Conservation (phyloP, 2,113 vertebrate genomes). For the Phalacrocorax brasilianus region DNA sequence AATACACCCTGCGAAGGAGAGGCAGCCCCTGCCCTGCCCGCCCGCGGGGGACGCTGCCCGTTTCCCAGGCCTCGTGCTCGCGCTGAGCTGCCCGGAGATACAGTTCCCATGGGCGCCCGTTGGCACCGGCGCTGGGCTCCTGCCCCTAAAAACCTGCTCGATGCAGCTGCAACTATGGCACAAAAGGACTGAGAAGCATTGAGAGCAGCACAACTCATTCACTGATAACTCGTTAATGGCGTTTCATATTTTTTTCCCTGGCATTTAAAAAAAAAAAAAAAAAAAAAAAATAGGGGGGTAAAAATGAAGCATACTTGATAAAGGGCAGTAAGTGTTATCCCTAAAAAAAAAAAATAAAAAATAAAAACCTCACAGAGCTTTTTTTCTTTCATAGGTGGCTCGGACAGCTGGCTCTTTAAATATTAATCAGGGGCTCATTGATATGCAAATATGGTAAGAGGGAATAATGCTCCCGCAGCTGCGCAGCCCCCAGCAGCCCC, state of each 20-base stretch:
- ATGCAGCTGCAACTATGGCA: constrained; percentile 51
- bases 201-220: constrained; percentile 52
- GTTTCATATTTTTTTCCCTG: not conserved
- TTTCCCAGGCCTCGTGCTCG: not conserved
- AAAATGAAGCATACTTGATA: constrained; percentile 41
- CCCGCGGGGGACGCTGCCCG: not conserved
- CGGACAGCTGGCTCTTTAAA: constrained; percentile 79
- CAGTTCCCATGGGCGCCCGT: not conserved
- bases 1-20: not conserved
- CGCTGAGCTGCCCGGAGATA: not conserved
- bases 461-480: constrained; percentile 74
- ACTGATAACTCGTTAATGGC: constrained; percentile 36
- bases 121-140: not conserved
- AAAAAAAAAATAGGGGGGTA: constrained; percentile 20
- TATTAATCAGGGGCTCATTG: constrained; percentile 77
- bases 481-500: constrained; percentile 43
- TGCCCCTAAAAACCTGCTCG: not conserved
- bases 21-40: not conserved
- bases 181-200: constrained; percentile 67
- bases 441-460: constrained; percentile 69
- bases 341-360: not conserved
- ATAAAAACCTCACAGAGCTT: constrained; percentile 50
- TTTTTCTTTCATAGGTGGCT: constrained; percentile 59
- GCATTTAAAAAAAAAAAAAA: not conserved
- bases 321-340: constrained; percentile 52